These are phyloP conservation scores for Caerostris extrusa DNA, from an alignment of 1,140 invertebrate genomes.

Conservation along the genomic window DNA sequence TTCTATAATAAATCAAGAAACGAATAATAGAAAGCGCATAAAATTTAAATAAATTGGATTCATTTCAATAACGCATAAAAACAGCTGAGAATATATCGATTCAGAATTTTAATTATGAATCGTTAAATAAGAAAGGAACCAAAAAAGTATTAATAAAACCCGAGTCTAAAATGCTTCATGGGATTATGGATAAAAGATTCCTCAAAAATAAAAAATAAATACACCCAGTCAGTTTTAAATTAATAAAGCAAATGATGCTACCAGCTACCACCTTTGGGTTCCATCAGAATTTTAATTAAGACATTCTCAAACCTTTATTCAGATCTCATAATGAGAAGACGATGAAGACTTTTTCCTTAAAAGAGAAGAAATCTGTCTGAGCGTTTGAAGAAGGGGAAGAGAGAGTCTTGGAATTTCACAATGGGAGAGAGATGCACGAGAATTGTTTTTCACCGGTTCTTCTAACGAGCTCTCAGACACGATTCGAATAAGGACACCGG, in stretches of 20 bases:
- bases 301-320: slow-evolving; percentile 34
- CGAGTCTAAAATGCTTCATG: background rate
- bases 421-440: background rate
- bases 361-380: background rate
- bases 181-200: background rate
- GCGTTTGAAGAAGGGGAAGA: background rate
- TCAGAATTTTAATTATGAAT: background rate
- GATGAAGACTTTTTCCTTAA: background rate
- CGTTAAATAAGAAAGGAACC: background rate
- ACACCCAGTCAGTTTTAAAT: background rate
- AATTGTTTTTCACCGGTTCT: slow-evolving; percentile 10
- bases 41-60: background rate
- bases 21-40: too few species aligned
- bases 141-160: background rate
- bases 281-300: slow-evolving; percentile 52
- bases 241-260: slow-evolving; percentile 29
- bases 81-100: background rate
- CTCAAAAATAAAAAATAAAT: background rate
- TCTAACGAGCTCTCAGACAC: slow-evolving; percentile 7
- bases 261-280: background rate
- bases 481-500: background rate
- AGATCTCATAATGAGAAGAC: slow-evolving; percentile 55
- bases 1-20: too few species aligned
- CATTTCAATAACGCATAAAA: background rate
- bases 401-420: background rate